Evolutionary conservation across 2,888 invertebrate species (phyloP), one percentile per base, ranked within the genome.

Genomic region (Steinernema scapterisci): DNA sequence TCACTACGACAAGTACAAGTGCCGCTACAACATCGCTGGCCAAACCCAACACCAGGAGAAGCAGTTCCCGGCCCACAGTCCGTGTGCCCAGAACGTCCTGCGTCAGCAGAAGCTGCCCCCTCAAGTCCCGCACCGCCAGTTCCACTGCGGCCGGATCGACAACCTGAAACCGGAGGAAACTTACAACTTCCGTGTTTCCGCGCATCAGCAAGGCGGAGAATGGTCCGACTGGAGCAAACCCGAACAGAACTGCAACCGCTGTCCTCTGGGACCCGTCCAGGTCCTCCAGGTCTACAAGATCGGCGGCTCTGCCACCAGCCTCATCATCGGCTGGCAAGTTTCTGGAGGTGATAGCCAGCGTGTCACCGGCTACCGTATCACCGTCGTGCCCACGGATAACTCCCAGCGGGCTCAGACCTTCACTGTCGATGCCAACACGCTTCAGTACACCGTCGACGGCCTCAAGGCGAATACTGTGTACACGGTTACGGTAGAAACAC

Each of bases 391-490:
- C 11, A 75, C 79, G 11, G 86, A 85, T 73, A 80, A 84, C 70
- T 75, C 80, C 11, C 80, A 83, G 52, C 81, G 81, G 54, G 77
- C 85, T 16, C 82, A 83, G 70, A 82, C 82, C 19, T 87, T 85
- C 81, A 83, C 82, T 25, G 86, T 87, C 43, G 87, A 88, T 71
- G 79, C 83, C 11, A 80, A 78, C 76, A 86, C 87, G 25, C 83
- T 82, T 75, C 85, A 84, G 72, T 87, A 87, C 76, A 75, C 80
- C 5, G 84, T 85, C 52, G 86, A 87, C 73, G 81, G 82, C 21
- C 79, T 87, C 21, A 75, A 79, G n/a, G 85, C 87, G n/a, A 78
- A 83, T 63, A 88, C 87, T 16, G 79, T 80, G 25, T 87, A 88
- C 81, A 83, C 85, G 56, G 87, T 87, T 0, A 85, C 86, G 13